These are phyloP conservation scores for Drosophila differens DNA, from an alignment of 2,888 invertebrate species.

Conservation along the genomic window DNA sequence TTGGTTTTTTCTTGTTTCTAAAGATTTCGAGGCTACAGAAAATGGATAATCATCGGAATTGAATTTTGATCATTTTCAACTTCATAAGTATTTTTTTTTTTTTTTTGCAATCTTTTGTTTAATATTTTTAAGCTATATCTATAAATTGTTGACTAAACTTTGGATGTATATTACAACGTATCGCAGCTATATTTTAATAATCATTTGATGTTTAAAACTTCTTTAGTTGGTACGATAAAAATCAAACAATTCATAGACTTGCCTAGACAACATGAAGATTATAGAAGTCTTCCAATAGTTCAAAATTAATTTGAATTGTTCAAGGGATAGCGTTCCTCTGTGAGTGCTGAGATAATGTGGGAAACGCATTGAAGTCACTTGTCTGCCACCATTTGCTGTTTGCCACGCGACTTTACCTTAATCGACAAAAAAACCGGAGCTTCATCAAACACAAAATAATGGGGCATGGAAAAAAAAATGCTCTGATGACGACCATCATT, in stretches of 20 bases:
- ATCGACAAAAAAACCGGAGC: constrained; percentile 11
- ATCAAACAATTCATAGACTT: neutral
- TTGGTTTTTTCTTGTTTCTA: no score
- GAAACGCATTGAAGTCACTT: constrained; percentile 12
- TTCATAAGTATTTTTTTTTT: no score
- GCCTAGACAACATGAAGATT: neutral
- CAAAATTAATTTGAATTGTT: constrained; percentile 5
- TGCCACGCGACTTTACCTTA: constrained; percentile 16
- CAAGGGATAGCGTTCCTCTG: neutral
- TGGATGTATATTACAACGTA: neutral
- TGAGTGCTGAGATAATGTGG: constrained; percentile 8
- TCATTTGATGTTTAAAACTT: neutral
- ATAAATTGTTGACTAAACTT: neutral
- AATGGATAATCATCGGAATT: neutral
- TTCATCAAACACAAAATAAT: constrained; percentile 61
- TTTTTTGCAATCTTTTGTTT: neutral
- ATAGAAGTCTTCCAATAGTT: neutral
- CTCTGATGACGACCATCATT: neutral
- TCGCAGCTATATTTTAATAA: neutral
- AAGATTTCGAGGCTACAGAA: neutral
- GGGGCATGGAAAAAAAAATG: constrained; percentile 26
- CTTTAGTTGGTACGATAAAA: neutral
- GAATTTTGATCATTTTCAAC: neutral
- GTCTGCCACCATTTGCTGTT: constrained; percentile 18
- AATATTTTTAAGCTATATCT: neutral